Evolutionary conservation across 2,113 vertebrate species (phyloP), one percentile per base, ranked within the genome.

Genomic region (Gopherus evgoodei): DNA sequence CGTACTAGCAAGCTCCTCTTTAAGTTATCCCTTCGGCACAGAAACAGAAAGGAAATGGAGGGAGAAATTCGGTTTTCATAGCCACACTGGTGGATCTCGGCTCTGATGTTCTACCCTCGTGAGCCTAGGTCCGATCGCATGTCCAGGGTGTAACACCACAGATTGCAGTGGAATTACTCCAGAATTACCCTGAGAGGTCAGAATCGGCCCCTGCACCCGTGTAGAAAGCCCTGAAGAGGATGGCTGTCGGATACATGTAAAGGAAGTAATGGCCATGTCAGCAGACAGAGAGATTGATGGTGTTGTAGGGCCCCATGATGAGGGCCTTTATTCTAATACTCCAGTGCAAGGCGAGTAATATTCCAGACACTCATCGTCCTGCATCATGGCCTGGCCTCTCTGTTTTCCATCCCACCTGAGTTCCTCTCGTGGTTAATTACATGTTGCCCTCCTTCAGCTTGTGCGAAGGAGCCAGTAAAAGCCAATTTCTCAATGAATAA

Each of bases 41-140:
- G 59, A 62, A 5, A 27, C 25, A 27, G 11, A 59, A 29, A 59
- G 57, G 25, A 59, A 31, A 31, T 5, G 3, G 59, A 62, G 29
- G 13, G 12, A 50, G 93, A 90, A 93, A 83, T 47, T 65, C 57
- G 72, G 69, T 62, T 54, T 54, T 21, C 54, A 81, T 47, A 47
- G 3, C 0, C 42, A 5, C 76, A 42, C 2, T 0, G 31, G 21
- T 35, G 35, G 38, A n/a, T 24, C 2, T 56, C 65, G 54, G 57
- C 80, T 24, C 27, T 54, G 50, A 88, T 72, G 54, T 62, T 25
- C 29, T 13, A 62, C 27, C 59, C 59, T 14, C 6, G 12, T 31
- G 29, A 29, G 27, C 27, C 57, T 57, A 9, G 56, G 56, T 57
- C 56, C 1, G 27, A 62, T 62, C 59, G 3, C 29, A 31, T 31